Evolutionary conservation across 2,888 invertebrate genomes (phyloP).

Genomic region (Orthosia gracilis): DNA sequence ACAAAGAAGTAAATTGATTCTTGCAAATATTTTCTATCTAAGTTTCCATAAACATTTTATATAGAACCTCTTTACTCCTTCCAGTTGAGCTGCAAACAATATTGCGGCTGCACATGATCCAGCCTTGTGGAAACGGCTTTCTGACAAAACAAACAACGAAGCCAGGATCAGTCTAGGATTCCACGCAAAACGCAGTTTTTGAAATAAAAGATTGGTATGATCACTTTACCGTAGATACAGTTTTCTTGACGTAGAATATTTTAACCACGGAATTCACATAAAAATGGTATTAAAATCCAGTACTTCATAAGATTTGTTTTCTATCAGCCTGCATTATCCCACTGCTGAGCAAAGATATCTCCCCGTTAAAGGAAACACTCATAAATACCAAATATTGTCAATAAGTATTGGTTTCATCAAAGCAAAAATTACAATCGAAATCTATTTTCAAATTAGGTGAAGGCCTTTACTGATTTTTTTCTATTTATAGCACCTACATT

Average conservation of each 20-base stretch:
- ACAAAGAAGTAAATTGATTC: not conserved
- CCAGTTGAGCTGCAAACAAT: constrained; percentile 43
- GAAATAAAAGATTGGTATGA: not conserved
- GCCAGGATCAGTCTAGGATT: constrained; percentile 16
- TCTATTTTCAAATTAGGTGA: constrained; percentile 21
- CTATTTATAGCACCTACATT: constrained; percentile 6
- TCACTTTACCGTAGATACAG: not conserved
- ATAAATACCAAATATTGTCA: not conserved
- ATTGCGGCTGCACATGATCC: constrained; percentile 22
- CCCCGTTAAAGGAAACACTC: not conserved
- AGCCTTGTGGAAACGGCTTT: constrained; percentile 32
- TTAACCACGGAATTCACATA: not conserved
- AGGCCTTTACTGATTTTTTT: constrained; percentile 21
- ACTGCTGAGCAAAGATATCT: not conserved
- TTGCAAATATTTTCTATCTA: not conserved
- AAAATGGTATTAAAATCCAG: no score
- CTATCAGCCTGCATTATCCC: not conserved
- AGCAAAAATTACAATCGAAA: not conserved
- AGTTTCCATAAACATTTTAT: constrained; percentile 16
- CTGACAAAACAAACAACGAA: constrained; percentile 19
- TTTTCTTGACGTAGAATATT: not conserved
- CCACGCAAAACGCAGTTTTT: not conserved
- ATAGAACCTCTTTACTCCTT: constrained; percentile 1
- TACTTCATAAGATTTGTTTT: not conserved
- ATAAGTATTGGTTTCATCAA: not conserved